A percentile compares a stretch with the other conserved stretches of the same genome.
Evolutionary conservation across 2,888 invertebrate genomes (phyloP).

Genomic region (Polylopha cassiicola): DNA sequence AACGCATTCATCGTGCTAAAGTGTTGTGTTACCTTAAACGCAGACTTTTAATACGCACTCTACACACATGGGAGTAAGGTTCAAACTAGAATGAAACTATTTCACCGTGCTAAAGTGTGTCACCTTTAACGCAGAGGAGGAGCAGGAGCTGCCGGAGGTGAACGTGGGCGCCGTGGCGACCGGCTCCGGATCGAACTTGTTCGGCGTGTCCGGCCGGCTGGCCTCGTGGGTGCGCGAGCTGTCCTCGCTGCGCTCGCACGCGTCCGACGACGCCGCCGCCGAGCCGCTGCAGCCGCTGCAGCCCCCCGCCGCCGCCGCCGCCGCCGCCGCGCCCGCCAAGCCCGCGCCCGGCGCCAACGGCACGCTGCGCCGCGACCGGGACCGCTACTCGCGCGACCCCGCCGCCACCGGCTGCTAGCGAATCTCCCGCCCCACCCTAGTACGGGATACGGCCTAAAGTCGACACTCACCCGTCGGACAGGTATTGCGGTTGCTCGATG

Average conservation of each 20-base stretch:
- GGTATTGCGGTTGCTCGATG: no score
- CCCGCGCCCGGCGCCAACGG: conserved; percentile 44
- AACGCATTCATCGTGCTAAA: no score
- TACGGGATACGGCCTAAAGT: no score
- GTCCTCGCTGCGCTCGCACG: conserved; percentile 62
- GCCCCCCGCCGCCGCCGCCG: conserved; percentile 24
- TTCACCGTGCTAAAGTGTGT: conserved; percentile 4
- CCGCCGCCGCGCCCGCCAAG: conserved; percentile 22
- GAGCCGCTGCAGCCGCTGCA: conserved; percentile 43
- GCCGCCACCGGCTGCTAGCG: conserved; percentile 30
- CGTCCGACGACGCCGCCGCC: conserved; percentile 59
- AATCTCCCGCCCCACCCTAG: not conserved
- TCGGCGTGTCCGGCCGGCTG: conserved; percentile 71
- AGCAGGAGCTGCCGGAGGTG: conserved; percentile 60
- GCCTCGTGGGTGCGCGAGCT: conserved; percentile 73
- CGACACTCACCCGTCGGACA: no score
- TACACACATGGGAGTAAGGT: no score
- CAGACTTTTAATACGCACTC: no score
- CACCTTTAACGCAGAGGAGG: conserved; percentile 50
- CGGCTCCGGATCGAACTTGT: conserved; percentile 69
- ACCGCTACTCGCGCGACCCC: conserved; percentile 29
- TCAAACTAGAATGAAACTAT: no score
- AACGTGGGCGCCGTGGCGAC: conserved; percentile 70
- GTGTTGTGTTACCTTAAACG: no score
- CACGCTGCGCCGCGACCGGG: conserved; percentile 29